These are phyloP conservation scores for Bombus polaris DNA, from an alignment of 1,140 invertebrate species.

Conservation along the genomic window DNA sequence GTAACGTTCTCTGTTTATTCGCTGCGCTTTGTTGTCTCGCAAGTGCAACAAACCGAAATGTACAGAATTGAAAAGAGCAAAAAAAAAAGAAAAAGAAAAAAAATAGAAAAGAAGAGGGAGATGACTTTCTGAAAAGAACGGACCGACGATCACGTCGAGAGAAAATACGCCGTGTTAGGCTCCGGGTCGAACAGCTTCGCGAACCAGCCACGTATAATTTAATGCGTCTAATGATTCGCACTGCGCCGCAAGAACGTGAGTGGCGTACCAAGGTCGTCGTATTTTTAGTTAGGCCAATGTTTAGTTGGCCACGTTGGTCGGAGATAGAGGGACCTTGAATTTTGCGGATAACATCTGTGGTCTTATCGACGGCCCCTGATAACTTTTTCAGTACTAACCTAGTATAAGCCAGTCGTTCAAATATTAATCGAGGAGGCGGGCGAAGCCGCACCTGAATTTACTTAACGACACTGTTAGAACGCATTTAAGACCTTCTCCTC, in stretches of 20 bases:
- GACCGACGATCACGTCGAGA: not conserved
- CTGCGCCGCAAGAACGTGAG: slow-evolving; percentile 72
- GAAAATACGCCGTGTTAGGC: slow-evolving; percentile 26
- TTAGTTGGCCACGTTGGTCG: slow-evolving; percentile 79
- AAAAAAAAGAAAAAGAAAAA: too few species aligned
- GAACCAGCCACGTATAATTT: slow-evolving; percentile 63
- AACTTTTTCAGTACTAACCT: slow-evolving; percentile 82
- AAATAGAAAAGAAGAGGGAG: not conserved
- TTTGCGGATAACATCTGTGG: slow-evolving; percentile 82
- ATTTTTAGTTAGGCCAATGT: slow-evolving; percentile 82
- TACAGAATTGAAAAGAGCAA: not conserved
- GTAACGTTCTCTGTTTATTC: slow-evolving; percentile 14
- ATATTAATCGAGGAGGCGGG: slow-evolving; percentile 78
- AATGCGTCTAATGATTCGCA: slow-evolving; percentile 76
- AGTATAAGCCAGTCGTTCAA: slow-evolving; percentile 82
- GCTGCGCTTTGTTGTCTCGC: slow-evolving; percentile 13
- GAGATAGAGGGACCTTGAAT: slow-evolving; percentile 83
- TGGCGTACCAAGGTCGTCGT: slow-evolving; percentile 80
- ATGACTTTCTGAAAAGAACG: slow-evolving; percentile 9
- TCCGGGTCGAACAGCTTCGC: slow-evolving; percentile 41
- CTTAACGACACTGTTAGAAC: slow-evolving; percentile 64
- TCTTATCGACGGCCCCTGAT: slow-evolving; percentile 79
- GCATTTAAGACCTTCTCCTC: slow-evolving; percentile 11
- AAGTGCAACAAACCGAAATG: not conserved
- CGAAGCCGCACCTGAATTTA: slow-evolving; percentile 78